Percentiles rank a stretch among this genome's conserved stretches.
phyloP scores from a whole-genome alignment of 2,888 invertebrate species.

The Mamestra brassicae region DNA sequence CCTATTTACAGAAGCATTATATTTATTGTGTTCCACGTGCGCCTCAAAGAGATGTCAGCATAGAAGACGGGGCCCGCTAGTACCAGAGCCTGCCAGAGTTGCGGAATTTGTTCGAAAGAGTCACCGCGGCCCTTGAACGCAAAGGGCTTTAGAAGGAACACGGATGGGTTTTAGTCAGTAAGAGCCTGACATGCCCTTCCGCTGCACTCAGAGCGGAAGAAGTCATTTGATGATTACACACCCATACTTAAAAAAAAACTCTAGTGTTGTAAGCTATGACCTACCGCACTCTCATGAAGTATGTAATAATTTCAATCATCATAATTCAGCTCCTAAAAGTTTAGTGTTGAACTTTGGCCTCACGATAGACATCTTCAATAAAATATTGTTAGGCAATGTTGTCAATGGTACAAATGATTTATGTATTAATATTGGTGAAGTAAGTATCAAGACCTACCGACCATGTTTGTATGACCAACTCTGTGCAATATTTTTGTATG shows the following conservation, averaged over 20 bases:
- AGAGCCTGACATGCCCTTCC: no score
- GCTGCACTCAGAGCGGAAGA: no score
- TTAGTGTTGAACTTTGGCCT: constrained; percentile 6
- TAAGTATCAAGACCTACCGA: neutral
- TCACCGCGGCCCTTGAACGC: no score
- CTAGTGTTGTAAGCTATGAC: neutral
- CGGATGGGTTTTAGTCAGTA: no score
- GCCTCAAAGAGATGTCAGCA: no score
- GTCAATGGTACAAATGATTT: constrained; percentile 13
- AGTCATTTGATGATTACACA: no score
- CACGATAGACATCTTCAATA: neutral
- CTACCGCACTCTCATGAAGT: neutral
- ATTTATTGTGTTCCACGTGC: neutral
- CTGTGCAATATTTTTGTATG: neutral
- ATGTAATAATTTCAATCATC: neutral
- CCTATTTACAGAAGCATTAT: neutral
- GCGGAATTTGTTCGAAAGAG: no score
- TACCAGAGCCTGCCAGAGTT: no score
- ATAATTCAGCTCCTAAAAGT: constrained; percentile 10
- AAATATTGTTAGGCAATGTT: constrained; percentile 26
- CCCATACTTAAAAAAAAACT: no score
- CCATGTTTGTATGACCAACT: neutral
- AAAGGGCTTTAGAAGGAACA: no score
- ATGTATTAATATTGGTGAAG: neutral
- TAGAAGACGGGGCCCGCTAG: no score